A percentile compares a stretch with the other conserved stretches of the same genome.
Conservation (phyloP, 1,140 invertebrate species). For the Drosophila kurseongensis region DNA sequence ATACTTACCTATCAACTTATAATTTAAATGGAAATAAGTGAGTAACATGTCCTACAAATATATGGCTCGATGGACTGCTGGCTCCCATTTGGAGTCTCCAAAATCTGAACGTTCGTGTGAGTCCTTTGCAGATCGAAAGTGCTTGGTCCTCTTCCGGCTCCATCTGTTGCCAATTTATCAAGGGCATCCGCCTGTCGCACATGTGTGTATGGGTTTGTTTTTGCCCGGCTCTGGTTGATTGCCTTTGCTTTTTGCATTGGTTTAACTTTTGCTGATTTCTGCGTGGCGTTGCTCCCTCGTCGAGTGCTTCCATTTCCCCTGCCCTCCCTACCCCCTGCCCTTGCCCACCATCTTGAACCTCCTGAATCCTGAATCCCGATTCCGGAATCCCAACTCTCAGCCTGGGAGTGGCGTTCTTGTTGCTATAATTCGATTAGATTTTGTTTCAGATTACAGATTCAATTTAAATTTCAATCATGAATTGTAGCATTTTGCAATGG, state of each 20-base stretch:
- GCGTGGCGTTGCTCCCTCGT: slow-evolving; percentile 25
- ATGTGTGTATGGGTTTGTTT: slow-evolving; percentile 11
- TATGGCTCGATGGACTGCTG: too few relatives aligned
- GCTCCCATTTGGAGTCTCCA: too few relatives aligned
- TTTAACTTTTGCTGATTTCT: slow-evolving; percentile 66
- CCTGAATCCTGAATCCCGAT: background rate
- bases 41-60: too few relatives aligned
- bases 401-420: slow-evolving; percentile 31
- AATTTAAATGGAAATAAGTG: too few relatives aligned
- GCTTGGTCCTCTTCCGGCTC: slow-evolving; percentile 13
- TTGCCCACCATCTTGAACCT: background rate
- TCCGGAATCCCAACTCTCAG: slow-evolving; percentile 1
- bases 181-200: slow-evolving; percentile 34
- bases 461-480: slow-evolving; percentile 71
- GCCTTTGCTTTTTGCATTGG: slow-evolving; percentile 60
- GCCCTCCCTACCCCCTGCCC: background rate
- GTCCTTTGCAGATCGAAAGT: background rate
- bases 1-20: too few relatives aligned
- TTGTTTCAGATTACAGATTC: slow-evolving; percentile 70
- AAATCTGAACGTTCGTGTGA: background rate
- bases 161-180: slow-evolving; percentile 35
- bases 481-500: slow-evolving; percentile 63
- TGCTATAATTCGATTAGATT: slow-evolving; percentile 70
- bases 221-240: slow-evolving; percentile 38
- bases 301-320: slow-evolving; percentile 2